Base-by-base conservation (phyloP, 1,140 invertebrate species). In the Apis dorsata region DNA sequence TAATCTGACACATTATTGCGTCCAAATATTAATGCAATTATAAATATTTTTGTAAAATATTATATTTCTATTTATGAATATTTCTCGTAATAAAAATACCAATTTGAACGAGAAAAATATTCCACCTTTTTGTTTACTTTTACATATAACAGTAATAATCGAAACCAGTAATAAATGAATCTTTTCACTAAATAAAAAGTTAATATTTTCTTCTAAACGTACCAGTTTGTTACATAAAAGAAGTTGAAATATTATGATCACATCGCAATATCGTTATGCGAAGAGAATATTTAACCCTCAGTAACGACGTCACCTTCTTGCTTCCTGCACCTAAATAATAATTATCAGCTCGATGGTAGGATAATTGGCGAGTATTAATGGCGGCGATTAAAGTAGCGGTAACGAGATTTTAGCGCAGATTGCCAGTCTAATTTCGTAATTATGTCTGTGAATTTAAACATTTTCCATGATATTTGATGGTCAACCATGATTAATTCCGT, bases 391-490 rank as follows among this genome's bases (percentile, higher is more conserved):
- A 80, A 80, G 49, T 73, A 44, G 11, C 13, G 51, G 70, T 63
- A 71, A 63, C 68, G 78, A n/a, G 51, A 19, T 79, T 79, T 79
- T n/a, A 72, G 59, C 24, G 17, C 12, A 53, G 44, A 79, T 79
- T 63, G 69, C 49, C 68, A 51, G 21, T 24, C 57, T 70, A 72
- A 72, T 70, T 72, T 79, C 78, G 78, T 79, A 72, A 72, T 34
- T 15, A 34, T 17, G 21, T 19, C 57, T 34, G 19, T 7, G 44
- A 62, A 17, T 21, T 44, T 53, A 9, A 53, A 55, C 59, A 78
- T 78, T 78, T 78, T 57, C 65, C 21, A 7, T 1, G 34, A 53
- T 11, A 24, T 13, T 5, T 15, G 11, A 11, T 21, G 19, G 21
- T 34, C 21, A 5, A 12, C 21, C 66, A 12, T 1, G 11, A 49